A percentile compares a stretch with the other conserved stretches of the same genome.
phyloP scores from a whole-genome alignment of 1,140 invertebrate genomes.

The Globodera ellingtonae region DNA sequence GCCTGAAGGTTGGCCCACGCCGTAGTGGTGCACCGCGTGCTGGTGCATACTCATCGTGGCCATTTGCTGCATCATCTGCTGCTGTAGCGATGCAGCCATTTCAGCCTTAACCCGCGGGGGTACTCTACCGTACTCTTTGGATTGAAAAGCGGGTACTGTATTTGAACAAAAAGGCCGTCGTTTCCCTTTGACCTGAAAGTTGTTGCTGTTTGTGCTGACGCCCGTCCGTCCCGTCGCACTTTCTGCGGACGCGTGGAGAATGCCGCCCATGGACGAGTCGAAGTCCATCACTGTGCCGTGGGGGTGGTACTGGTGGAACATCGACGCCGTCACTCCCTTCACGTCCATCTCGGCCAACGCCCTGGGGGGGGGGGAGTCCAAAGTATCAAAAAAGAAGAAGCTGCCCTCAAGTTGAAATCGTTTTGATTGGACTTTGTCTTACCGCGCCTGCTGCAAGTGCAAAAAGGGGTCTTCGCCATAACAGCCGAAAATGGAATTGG shows the following conservation, averaged over 20 bases:
- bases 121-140: not conserved
- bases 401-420: too few species aligned
- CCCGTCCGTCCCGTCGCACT: not conserved
- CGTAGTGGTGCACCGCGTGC: not conserved
- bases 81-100: conserved; percentile 4
- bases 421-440: not conserved
- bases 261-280: not conserved
- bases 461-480: conserved; percentile 7
- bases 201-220: not conserved
- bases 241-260: not conserved
- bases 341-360: conserved; percentile 13
- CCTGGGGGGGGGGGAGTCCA: not conserved
- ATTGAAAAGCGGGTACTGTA: too few species aligned
- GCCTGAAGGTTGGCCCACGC: not conserved
- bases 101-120: not conserved
- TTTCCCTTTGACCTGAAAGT: not conserved
- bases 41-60: conserved; percentile 4
- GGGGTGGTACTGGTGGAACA: conserved; percentile 4
- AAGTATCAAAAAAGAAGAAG: too few species aligned
- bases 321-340: conserved; percentile 3
- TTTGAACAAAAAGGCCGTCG: too few species aligned
- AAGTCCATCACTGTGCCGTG: not conserved
- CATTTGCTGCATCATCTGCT: conserved; percentile 13
- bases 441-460: conserved; percentile 6
- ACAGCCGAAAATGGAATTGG: conserved; percentile 1